Conservation (phyloP, 1,140 invertebrate genomes). For the Drosophila neocordata region DNA sequence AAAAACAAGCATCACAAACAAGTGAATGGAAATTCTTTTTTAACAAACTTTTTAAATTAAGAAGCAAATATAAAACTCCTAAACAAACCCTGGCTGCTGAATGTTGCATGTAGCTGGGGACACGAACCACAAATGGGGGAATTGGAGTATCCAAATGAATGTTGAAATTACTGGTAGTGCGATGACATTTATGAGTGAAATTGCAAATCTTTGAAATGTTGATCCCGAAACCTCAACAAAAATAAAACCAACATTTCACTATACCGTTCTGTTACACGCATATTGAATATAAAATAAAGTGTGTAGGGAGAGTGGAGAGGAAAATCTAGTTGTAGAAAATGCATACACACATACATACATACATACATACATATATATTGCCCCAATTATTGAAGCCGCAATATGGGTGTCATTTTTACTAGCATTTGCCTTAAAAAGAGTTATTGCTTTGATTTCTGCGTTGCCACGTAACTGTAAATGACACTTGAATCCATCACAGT, state of each 20-base stretch:
- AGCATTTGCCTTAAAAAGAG: neutral
- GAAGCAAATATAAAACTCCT: slow-evolving; percentile 76
- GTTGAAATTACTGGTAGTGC: slow-evolving; percentile 39
- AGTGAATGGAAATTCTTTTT: slow-evolving; percentile 68
- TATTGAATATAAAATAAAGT: too few relatives aligned
- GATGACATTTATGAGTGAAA: slow-evolving; percentile 53
- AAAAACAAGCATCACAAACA: slow-evolving; percentile 52
- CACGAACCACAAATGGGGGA: slow-evolving; percentile 26
- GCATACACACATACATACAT: too few relatives aligned
- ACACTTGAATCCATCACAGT: neutral
- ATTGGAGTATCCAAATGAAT: neutral
- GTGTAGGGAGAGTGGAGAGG: too few relatives aligned
- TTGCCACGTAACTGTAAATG: slow-evolving; percentile 1
- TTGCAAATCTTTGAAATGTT: slow-evolving; percentile 40
- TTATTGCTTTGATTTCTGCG: neutral
- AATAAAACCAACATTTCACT: too few relatives aligned
- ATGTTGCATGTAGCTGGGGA: slow-evolving; percentile 27
- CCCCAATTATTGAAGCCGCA: too few relatives aligned
- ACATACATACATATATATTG: too few relatives aligned
- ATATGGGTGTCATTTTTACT: too few relatives aligned
- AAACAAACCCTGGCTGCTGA: slow-evolving; percentile 46
- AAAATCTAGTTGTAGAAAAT: too few relatives aligned
- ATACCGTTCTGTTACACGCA: too few relatives aligned
- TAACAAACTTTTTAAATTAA: slow-evolving; percentile 77
- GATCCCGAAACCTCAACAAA: too few relatives aligned